Base-by-base conservation (phyloP, 2,888 invertebrate species). In the Hyalella azteca region DNA sequence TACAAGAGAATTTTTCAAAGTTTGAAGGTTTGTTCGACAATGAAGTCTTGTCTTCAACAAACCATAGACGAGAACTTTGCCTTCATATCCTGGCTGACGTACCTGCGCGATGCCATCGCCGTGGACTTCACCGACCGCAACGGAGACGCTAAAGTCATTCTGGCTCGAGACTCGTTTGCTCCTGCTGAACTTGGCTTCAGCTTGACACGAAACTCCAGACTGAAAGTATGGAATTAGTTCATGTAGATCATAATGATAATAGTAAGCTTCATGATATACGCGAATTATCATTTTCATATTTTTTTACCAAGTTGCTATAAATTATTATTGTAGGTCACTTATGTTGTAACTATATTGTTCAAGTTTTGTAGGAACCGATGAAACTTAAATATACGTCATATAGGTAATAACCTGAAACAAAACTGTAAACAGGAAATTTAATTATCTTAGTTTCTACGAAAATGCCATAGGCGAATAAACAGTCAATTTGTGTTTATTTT, bases 21-120 rank as follows among this genome's bases (percentile, higher is more conserved):
- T 2, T 73, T 83, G 5, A 54, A 81, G 39, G 40, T 81, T 75
- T 83, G 83, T 36, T 79, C 83, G 1, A 49, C 79, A 15, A n/a
- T 78, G 22, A 54, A 81, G 40, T 40, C 76, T 26, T 83, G 83
- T 39, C 54, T 83, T 15, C 41, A 59, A 22, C 29, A 78, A 41
- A 79, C 83, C 3, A 59, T 78, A 59, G 81, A 81, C 29, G 60
- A 79, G 29, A 78, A 59, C 32, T 83, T 81, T 26, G 83, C 81
- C 60, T 83, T 79, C 79, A 83, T 83, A 39, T 79, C 83, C 13
- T 83, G 83, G 83, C 59, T 79, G 7, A 79, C 79, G 13, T 81
- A 83, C 80, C 50, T 83, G 54, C 77, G 81, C 36, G 83, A 81
- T 49, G 54, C 79, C 19, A 81, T 83, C 19, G 83, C 81, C 45